phyloP scores from a whole-genome alignment of 2,888 invertebrate species.

The Neria commutata region DNA sequence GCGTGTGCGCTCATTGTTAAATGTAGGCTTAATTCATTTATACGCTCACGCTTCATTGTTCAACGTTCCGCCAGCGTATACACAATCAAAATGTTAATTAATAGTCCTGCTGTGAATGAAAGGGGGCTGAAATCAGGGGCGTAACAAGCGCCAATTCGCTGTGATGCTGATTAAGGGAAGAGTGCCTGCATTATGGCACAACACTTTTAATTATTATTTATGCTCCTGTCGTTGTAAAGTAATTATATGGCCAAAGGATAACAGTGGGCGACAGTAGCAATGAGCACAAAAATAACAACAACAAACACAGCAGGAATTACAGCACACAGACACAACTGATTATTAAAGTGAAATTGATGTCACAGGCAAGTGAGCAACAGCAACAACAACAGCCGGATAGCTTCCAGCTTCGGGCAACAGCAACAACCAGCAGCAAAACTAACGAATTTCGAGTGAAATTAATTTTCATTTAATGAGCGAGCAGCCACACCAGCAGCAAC shows the following conservation, averaged over 20 bases:
- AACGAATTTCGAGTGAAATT: background rate
- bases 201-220: slow-evolving; percentile 1
- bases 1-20: too few species aligned
- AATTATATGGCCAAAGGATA: background rate
- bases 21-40: too few species aligned
- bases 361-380: background rate
- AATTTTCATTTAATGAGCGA: slow-evolving; percentile 2
- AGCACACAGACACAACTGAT: too few species aligned
- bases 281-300: background rate
- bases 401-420: too few species aligned
- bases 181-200: too few species aligned
- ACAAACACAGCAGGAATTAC: background rate
- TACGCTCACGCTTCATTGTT: too few species aligned
- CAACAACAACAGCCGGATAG: background rate
- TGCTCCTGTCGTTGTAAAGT: background rate
- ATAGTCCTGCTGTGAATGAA: background rate
- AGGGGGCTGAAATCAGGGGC: background rate
- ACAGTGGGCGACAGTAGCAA: background rate
- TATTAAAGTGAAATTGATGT: background rate
- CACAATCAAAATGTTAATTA: slow-evolving; percentile 1
- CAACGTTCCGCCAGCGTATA: too few species aligned
- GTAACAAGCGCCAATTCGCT: background rate
- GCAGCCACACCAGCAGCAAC: background rate
- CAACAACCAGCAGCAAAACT: background rate
- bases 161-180: background rate